phyloP scores from a whole-genome alignment of 2,113 vertebrate genomes.

The Baryphthengus martii region DNA sequence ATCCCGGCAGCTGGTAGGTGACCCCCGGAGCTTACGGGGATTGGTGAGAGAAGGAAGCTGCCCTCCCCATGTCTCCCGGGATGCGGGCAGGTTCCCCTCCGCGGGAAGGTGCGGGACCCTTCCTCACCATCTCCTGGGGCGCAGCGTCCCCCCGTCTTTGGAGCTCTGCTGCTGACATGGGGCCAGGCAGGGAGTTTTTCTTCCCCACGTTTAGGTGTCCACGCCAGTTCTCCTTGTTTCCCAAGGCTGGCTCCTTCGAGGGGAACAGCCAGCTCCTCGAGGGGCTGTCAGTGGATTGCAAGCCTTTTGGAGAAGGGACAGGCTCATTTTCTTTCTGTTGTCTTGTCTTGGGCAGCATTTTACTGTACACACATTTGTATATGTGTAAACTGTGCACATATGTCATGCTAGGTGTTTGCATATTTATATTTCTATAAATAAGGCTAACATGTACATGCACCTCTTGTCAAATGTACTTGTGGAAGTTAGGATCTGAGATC shows the following conservation, averaged over 20 bases:
- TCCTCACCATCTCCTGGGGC: too few species aligned
- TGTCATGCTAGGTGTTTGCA: fast-evolving
- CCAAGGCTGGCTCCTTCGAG: not conserved
- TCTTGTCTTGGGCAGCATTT: not conserved
- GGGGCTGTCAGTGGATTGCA: not conserved
- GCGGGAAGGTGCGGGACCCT: too few species aligned
- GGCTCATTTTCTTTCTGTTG: fast-evolving
- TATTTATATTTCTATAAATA: not conserved
- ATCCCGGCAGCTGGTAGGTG: constrained; percentile 38
- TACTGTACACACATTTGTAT: fast-evolving
- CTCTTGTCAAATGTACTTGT: not conserved
- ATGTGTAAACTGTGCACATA: not conserved
- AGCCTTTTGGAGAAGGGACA: not conserved
- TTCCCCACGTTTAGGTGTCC: fast-evolving
- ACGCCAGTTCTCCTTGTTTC: fast-evolving
- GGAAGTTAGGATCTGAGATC: not conserved
- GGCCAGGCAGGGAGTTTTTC: fast-evolving
- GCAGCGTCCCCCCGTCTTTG: fast-evolving
- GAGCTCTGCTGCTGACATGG: fast-evolving
- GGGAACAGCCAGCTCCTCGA: not conserved
- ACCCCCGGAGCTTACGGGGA: not conserved
- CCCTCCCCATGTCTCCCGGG: too few species aligned
- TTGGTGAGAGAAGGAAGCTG: too few species aligned
- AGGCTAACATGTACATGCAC: fast-evolving
- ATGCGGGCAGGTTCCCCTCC: too few species aligned